Base-by-base conservation (phyloP, 2,888 invertebrate genomes). In the Horisme vitalbata region DNA sequence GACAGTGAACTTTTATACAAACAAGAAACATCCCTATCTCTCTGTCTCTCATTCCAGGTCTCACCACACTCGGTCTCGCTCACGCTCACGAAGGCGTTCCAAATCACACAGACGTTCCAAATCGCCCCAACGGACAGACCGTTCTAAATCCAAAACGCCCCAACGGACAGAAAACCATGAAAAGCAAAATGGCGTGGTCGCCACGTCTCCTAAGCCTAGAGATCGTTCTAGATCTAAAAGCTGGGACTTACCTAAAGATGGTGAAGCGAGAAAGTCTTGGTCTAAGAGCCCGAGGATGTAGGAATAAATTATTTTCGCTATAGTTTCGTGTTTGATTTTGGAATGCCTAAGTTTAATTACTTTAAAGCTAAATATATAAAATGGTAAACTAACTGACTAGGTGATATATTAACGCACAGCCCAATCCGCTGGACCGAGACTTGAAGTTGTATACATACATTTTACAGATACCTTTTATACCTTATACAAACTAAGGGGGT, bases 191-290 rank as follows among this genome's bases (percentile, higher is more conserved):
- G 33, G 49, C 44, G 31, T 8, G 33, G 13, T 23, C 6, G 26
- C 26, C 1, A 11, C 55, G 14, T 45, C 51, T 14, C 41, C 44
- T 6, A 27, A 15, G 28, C 41, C 51, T 14, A 34, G 36, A 3
- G 24, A 27, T 0, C 31, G 41, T 3, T 10, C 23, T 4, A 30
- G 91, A 0, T 91, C 92, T 0, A 91, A 91, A 55, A 93, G 93
- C 9, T 93, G 93, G 92, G 93, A 93, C 0, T 67, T 91, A 33
- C 92, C 92, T 0, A 91, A 84, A 52, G 90, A 91, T 57, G 83
- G 45, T 59, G 87, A 71, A 57, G 55, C 73, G 15, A 77, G 76
- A 27, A 86, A 88, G 52, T 91, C 91, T 0, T 92, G 92, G 92
- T 91, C 92, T 0, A 89, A 84, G 52, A 88, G 90, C 38, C 91